Percentiles rank a stretch among this genome's conserved stretches.
Conservation (phyloP, 2,113 vertebrate species). For the Morone saxatilis region DNA sequence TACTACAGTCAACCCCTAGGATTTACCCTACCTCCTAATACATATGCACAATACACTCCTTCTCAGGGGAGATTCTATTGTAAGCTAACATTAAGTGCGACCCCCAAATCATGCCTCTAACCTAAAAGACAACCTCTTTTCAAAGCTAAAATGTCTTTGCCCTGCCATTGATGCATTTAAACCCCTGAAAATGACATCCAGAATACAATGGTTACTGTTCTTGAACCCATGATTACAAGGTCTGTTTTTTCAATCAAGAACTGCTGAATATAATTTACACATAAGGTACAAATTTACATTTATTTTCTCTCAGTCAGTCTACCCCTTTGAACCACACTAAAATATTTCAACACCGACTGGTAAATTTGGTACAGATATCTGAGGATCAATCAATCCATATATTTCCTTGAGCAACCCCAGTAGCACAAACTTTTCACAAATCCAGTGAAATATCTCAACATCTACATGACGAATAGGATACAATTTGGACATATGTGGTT, state of each 20-base stretch:
- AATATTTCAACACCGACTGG: background rate
- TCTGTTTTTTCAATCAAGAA: background rate
- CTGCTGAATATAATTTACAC: background rate
- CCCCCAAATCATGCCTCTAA: conserved; percentile 15
- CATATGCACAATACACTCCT: conserved; percentile 45
- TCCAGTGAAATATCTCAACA: background rate
- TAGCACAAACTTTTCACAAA: background rate
- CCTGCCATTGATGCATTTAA: conserved; percentile 1
- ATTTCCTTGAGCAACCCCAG: background rate
- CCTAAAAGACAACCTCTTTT: background rate
- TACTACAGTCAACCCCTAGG: conserved; percentile 46
- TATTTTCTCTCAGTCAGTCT: background rate
- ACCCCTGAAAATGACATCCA: background rate
- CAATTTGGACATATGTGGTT: too few relatives aligned
- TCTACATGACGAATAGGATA: too few relatives aligned
- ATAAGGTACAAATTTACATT: background rate
- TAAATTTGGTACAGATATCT: background rate
- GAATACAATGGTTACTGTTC: background rate
- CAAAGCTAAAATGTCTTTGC: background rate
- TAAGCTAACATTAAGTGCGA: background rate
- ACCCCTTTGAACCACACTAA: background rate
- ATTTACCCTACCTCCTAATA: conserved; percentile 33
- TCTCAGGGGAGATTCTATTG: conserved; percentile 19
- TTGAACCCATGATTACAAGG: too few relatives aligned
- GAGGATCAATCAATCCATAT: background rate